Evolutionary conservation across 2,113 vertebrate species (phyloP), one percentile per base, ranked within the genome.

Genomic region (Platichthys flesus): DNA sequence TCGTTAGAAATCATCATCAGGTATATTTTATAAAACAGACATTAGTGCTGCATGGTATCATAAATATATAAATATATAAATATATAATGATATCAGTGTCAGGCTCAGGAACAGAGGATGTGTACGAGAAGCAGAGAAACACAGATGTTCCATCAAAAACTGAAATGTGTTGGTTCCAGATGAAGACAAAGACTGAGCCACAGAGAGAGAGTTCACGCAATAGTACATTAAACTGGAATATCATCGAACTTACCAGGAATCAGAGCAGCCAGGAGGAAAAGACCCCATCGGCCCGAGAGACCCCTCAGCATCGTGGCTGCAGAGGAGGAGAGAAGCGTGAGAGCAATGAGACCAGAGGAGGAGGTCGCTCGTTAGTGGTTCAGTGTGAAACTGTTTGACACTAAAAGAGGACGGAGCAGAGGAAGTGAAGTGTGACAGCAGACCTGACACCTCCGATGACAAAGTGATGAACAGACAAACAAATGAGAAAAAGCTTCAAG

Each of bases 181-280:
- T 5, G 5, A 28, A 28, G 28, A 31, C 6, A 31, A 31, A 31
- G 6, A 31, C 31, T 31, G 31, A 31, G 31, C 31, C 31, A 31
- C 31, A 31, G 6, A 31, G 5, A 31, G 31, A 31, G 31, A 31
- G 5, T 31, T 31, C 31, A 31, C 4, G 6, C 31, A 7, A 6
- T 6, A 31, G 31, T 7, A 1, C 1, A 7, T 31, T 31, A 31
- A 1, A 7, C 31, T 13, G 40, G 3, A 75, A 68, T 45, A 20
- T 63, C 1, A n/a, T 57, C 20, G 47, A 31, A 76, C 80, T 69
- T 58, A 92, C 91, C 86, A 40, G 78, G n/a, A 79, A 86, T 4
- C 0, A 81, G 3, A 69, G 73, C 77, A 70, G 64, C 67, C 49
- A 90, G 61, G 47, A 90, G 15, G 55, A 90, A 16, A 28, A 89